These are phyloP conservation scores for Sinhomidia bicolor DNA, from an alignment of 2,888 invertebrate species.

Conservation along the genomic window DNA sequence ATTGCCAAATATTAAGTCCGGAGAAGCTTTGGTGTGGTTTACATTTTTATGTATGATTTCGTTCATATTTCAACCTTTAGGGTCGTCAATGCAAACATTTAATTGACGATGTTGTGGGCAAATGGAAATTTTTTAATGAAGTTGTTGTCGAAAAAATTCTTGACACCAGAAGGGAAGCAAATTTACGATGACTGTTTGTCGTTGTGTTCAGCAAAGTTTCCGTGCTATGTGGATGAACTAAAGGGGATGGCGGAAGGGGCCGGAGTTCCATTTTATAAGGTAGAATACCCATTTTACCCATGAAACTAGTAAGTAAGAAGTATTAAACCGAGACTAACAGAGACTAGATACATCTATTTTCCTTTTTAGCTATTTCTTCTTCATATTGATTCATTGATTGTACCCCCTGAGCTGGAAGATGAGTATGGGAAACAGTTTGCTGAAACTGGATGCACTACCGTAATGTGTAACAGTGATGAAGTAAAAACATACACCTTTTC, in stretches of 20 bases:
- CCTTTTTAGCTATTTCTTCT: conserved; percentile 88
- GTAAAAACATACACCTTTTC: background rate
- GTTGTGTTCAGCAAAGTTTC: conserved; percentile 87
- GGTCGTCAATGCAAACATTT: conserved; percentile 89
- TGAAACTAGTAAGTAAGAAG: no score
- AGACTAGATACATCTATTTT: no score
- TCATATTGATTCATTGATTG: conserved; percentile 86
- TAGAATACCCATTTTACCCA: no score
- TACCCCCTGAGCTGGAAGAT: conserved; percentile 50
- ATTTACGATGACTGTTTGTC: conserved; percentile 90
- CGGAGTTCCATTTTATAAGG: conserved; percentile 91
- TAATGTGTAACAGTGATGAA: conserved; percentile 85
- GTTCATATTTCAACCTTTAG: conserved; percentile 83
- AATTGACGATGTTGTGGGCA: conserved; percentile 87
- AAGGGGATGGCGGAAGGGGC: conserved; percentile 93
- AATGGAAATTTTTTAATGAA: conserved; percentile 86
- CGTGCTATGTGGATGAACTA: conserved; percentile 91
- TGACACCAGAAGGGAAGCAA: conserved; percentile 86
- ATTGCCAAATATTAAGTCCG: no score
- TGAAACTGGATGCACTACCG: conserved; percentile 87
- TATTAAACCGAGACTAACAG: no score
- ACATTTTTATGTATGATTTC: no score
- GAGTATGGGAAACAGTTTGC: conserved; percentile 53
- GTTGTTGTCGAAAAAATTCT: conserved; percentile 88
- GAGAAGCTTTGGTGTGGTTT: no score